Evolutionary conservation across 2,797 vertebrate species (phyloP).

Genomic region (Pangasius krempfi): DNA sequence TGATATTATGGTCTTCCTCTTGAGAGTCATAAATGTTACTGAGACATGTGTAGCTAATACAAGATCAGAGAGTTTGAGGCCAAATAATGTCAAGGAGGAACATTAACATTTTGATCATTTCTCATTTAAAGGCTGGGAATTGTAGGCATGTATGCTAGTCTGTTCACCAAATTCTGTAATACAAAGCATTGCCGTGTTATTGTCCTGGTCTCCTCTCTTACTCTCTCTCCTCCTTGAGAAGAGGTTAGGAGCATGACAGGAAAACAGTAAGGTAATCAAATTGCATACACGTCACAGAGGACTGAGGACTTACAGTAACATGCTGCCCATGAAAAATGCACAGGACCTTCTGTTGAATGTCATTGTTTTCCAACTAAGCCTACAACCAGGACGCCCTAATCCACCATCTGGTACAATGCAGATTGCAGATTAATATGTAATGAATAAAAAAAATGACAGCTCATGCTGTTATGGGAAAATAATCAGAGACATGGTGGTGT

Average conservation of each 20-base stretch:
- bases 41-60: not conserved
- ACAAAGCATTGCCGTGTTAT: not conserved
- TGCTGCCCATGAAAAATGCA: conserved; percentile 68
- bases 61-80: not conserved
- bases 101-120: not conserved
- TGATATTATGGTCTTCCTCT: conserved; percentile 15
- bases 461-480: not conserved
- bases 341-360: conserved; percentile 56
- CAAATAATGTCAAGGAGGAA: not conserved
- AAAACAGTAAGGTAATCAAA: conserved; percentile 57
- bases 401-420: conserved; percentile 39
- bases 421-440: conserved; percentile 25
- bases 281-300: conserved; percentile 47
- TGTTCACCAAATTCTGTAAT: conserved; percentile 10
- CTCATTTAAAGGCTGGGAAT: not conserved
- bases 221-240: conserved; percentile 35
- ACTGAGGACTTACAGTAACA: conserved; percentile 54
- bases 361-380: conserved; percentile 54
- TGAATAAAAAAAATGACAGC: conserved; percentile 15
- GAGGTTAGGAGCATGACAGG: conserved; percentile 48
- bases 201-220: conserved; percentile 27
- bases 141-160: not conserved
- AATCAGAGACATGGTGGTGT: not conserved
- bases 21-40: conserved; percentile 6
- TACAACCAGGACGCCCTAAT: conserved; percentile 43